phyloP scores from a whole-genome alignment of 2,797 vertebrate species.

The Rhinoraja longicauda region DNA sequence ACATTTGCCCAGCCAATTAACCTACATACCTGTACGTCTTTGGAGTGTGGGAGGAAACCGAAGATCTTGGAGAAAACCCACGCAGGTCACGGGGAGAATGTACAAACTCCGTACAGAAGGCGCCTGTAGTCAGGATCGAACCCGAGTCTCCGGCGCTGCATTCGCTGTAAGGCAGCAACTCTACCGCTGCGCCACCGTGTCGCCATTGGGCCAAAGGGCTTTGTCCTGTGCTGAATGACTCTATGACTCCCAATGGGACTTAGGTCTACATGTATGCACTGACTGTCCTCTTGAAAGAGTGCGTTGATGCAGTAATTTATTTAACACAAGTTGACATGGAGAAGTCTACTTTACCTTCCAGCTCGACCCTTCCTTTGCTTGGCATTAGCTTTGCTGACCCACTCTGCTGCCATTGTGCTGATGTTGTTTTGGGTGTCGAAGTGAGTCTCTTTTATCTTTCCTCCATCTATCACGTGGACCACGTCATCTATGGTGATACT shows the following conservation, averaged over 20 bases:
- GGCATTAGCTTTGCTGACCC: conserved; percentile 94
- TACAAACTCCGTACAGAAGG: too few relatives aligned
- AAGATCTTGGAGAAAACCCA: too few relatives aligned
- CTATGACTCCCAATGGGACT: neutral
- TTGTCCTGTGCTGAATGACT: too few relatives aligned
- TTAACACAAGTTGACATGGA: neutral
- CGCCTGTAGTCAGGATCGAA: too few relatives aligned
- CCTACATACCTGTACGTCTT: too few relatives aligned
- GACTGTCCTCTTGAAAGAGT: neutral
- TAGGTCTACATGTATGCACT: neutral
- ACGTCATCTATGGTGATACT: conserved; percentile 98
- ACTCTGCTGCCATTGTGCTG: conserved; percentile 90
- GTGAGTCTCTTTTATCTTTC: conserved; percentile 95
- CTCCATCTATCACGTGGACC: conserved; percentile 90
- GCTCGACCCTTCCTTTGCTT: conserved; percentile 94
- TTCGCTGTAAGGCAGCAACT: too few relatives aligned
- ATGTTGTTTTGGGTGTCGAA: conserved; percentile 97
- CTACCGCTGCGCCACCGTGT: too few relatives aligned
- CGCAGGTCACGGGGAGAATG: too few relatives aligned
- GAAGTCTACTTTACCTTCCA: conserved; percentile 67
- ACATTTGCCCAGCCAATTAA: too few relatives aligned
- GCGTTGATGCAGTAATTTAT: neutral
- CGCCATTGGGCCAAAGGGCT: too few relatives aligned
- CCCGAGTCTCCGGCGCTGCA: too few relatives aligned
- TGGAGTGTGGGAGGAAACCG: too few relatives aligned